Base-by-base conservation (phyloP, 2,113 vertebrate genomes). In the Zapornia atra region DNA sequence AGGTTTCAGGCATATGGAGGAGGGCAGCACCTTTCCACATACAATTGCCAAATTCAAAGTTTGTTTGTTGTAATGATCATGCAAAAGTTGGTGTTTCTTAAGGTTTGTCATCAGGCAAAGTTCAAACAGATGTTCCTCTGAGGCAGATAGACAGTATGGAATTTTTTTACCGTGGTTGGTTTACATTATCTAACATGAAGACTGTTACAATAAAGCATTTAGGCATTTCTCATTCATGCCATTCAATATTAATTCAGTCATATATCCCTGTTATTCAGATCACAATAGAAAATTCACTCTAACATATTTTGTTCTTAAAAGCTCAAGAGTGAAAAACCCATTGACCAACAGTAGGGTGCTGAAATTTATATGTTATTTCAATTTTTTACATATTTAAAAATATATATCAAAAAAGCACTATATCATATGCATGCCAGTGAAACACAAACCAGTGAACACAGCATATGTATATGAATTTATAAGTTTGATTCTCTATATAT, bases 391-490 rank as follows among this genome's bases (percentile, higher is more conserved):
- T 31, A 40, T 19, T 69, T 61, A 0, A 88, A 77, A 80, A 72
- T 24, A 18, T 8, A 2, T 22, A 8, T 46, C n/a, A 42, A 54
- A 65, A 83, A 86, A 29, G 1, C 7, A 64, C 19, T 34, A 11
- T 25, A 25, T 60, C 40, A 1, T 25, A 36, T 6, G 6, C 4
- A 6, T 18, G 28, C 4, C 0, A 3, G 6, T 50, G 48, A 82
- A 96, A 82, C 5, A 73, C 8, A 80, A 83, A 87, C 6, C 25
- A 63, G 15, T 68, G 56, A 78, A 56, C 26, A 38, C 2, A 46
- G 17, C 3, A 33, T 10, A 29, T 5, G 1, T 34, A 0, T 34
- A 26, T 36, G 60, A 76, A 85, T n/a, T 40, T 78, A 2, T 42
- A 76, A 82, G 10, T 48, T 48, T 60, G 9, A 48, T 40, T 46